Evolutionary conservation across 2,888 invertebrate species (phyloP).

Genomic region (Coremacera marginata): DNA sequence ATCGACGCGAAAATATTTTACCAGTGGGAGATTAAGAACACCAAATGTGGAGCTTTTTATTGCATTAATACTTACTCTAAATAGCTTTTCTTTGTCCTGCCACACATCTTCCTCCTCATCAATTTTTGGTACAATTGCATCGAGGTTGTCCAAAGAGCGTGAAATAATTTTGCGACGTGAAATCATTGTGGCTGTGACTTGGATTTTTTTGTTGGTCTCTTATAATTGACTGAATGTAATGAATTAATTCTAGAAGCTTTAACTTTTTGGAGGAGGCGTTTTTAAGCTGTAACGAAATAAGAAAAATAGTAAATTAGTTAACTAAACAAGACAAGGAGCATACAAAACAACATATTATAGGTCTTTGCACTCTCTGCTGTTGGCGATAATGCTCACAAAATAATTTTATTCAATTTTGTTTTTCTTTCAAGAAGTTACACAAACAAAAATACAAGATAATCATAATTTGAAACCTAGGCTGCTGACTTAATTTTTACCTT

Average conservation of each 20-base stretch:
- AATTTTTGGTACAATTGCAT: conserved; percentile 79
- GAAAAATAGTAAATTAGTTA: neutral
- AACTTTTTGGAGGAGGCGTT: neutral
- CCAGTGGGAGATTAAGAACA: too few species aligned
- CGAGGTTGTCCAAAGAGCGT: conserved; percentile 90
- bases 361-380: neutral
- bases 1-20: too few species aligned
- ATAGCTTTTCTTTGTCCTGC: conserved; percentile 92
- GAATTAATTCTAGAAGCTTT: too few species aligned
- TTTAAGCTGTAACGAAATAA: conserved; percentile 37
- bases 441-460: neutral
- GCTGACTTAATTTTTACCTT: conserved; percentile 23
- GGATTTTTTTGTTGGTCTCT: conserved; percentile 37
- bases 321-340: neutral
- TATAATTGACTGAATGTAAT: conserved; percentile 2
- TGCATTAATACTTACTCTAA: conserved; percentile 76
- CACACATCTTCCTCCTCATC: conserved; percentile 84
- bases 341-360: neutral
- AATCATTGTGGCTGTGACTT: conserved; percentile 78
- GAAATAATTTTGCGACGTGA: conserved; percentile 91
- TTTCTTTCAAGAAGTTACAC: neutral
- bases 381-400: neutral
- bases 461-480: neutral
- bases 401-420: neutral
- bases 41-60: too few species aligned